These are phyloP conservation scores for Ardeotis arabs DNA, from an alignment of 2,113 vertebrate genomes.

Conservation along the genomic window DNA sequence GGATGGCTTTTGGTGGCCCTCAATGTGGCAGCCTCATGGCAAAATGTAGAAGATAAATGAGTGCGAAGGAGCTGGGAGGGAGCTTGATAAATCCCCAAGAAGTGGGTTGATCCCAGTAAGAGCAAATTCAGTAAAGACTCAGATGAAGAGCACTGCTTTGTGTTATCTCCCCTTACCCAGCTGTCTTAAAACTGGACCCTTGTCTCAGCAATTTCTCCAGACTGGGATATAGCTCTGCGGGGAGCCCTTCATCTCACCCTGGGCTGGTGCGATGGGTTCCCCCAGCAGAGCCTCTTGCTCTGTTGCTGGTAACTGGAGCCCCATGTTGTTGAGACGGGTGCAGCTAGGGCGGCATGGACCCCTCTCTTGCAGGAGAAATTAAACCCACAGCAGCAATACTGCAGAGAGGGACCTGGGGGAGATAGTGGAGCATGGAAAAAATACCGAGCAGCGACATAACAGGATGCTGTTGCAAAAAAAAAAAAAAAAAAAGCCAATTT, in stretches of 20 bases:
- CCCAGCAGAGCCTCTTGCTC: neutral
- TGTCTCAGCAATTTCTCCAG: neutral
- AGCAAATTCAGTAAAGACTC: neutral
- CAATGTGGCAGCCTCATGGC: neutral
- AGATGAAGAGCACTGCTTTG: neutral
- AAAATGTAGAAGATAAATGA: neutral
- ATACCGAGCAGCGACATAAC: neutral
- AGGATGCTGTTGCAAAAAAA: neutral
- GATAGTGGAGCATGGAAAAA: constrained; percentile 35
- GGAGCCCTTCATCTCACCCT: neutral
- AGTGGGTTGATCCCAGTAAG: neutral
- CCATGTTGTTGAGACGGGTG: neutral
- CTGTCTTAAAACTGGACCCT: neutral
- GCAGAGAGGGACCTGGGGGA: constrained; percentile 48
- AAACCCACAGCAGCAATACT: neutral
- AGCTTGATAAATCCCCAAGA: neutral
- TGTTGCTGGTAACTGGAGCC: fast-evolving
- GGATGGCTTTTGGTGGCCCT: neutral
- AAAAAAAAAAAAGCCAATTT: neutral
- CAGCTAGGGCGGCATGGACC: neutral
- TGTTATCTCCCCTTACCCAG: neutral
- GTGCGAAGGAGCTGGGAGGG: neutral
- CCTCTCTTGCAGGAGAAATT: neutral
- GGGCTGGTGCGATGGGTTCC: neutral
- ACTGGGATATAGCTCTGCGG: neutral